Base-by-base conservation (phyloP, 2,888 invertebrate species). In the Chrysomela aeneicollis region DNA sequence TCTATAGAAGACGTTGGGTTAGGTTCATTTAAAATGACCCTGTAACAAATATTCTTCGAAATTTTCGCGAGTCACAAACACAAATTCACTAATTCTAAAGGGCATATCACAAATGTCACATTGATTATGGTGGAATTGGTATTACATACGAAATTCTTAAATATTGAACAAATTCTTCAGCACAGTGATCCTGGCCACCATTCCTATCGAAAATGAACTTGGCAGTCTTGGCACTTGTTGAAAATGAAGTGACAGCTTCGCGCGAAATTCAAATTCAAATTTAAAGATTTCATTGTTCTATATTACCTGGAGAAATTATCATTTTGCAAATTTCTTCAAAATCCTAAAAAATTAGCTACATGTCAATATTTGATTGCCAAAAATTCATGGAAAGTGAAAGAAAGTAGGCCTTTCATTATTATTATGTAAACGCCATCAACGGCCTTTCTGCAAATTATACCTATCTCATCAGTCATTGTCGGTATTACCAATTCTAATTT, bases 201-300 rank as follows among this genome's bases (percentile, higher is more conserved):
- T 81, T 76, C 79, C 73, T 76, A 68, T 79, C 81, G 81, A 81
- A 76, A 82, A 82, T 82, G 81, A 81, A 81, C 79, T 81, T 81
- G 81, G 81, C 82, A 81, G 79, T 81, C 79, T 81, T 81, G 81
- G 81, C 82, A 81, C 79, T 81, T 81, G 81, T 80, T 81, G 79
- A 78, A 73, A 76, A 71, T 76, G 57, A 68, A 71, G 64, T 73
- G 74, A 75, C 73, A 74, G 69, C 10, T 57, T 6, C 49, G 76
- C 75, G 78, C 72, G 64, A 74, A 74, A 73, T 76, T 78, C 68
- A 62, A 78, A 76, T 35, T 30, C 10, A 46, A 47, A n/a, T n/a
- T 5, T 4, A 9, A n/a, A 12, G 1, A 22, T 12, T 49, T 9
- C 26, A 32, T 42, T 55, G 17, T 53, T 17, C 17, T 4, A 15